Evolutionary conservation across 1,140 invertebrate species (phyloP), one percentile per base, ranked within the genome.

Genomic region (Aphelenchoides fujianensis): DNA sequence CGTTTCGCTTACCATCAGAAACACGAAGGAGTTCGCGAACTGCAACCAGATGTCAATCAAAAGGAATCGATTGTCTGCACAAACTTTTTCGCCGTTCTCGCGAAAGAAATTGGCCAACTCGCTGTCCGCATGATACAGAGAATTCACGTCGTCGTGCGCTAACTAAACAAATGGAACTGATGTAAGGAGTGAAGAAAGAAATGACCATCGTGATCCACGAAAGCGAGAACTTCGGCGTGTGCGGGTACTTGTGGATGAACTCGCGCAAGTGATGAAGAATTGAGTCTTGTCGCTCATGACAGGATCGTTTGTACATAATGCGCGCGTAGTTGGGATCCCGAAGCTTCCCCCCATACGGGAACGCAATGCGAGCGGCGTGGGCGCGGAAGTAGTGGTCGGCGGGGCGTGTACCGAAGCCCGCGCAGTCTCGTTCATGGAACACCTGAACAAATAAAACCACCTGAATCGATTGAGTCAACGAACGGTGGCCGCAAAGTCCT

Each of bases 141-240:
- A 30, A 28, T 61, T 61, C 2, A 61, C 2, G 31, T 61, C 36
- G 59, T 28, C 36, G 63, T 66, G 63, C 30, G 63, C 63, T 1
- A 66, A 35, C 37, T 61, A 34, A 30, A 27, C 37, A 34, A 61
- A 16, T 30, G 1, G 2, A 61, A 7, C 27, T 61, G n/a, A 30
- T 61, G 57, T 19, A 30, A 19, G 36, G 36, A 12, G 41, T 48
- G 57, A 1, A 16, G 28, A 2, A 19, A n/a, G 36, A 19, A 16
- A 61, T n/a, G n/a, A 16, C n/a, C 7, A 66, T 35, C 2, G 1
- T 61, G 28, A 19, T 66, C 63, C 32, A 37, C 23, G 12, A 19
- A 1, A 66, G 12, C 16, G 7, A 12, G 32, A 66, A 66, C 31
- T 1, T 37, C 1, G 31, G 63, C 30, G 37, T 12, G n/a, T 36